These are phyloP conservation scores for Gambusia affinis DNA, from an alignment of 2,113 vertebrate species.

Conservation along the genomic window DNA sequence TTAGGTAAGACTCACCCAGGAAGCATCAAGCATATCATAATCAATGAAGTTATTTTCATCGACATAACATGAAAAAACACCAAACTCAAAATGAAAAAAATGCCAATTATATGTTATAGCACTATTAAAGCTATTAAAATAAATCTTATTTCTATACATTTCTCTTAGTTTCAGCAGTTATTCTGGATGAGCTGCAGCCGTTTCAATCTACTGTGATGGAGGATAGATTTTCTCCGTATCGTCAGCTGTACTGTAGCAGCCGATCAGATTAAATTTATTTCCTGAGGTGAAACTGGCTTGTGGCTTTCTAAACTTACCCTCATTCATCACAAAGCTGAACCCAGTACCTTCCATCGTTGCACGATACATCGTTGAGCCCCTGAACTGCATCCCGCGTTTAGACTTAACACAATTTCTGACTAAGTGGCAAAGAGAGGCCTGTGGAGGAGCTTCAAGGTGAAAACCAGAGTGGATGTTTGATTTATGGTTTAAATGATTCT, in stretches of 20 bases:
- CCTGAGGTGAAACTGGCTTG: conserved; percentile 17
- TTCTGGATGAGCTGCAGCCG: not conserved
- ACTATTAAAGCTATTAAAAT: too few relatives aligned
- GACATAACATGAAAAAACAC: too few relatives aligned
- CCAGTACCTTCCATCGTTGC: conserved; percentile 13
- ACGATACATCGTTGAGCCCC: conserved; percentile 15
- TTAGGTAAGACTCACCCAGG: too few relatives aligned
- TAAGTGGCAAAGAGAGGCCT: conserved; percentile 53
- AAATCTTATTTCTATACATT: not conserved
- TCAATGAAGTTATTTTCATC: not conserved
- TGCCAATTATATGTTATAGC: not conserved
- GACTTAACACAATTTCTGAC: conserved; percentile 41
- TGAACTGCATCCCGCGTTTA: conserved; percentile 29
- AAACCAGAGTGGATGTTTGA: conserved; percentile 54
- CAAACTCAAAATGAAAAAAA: not conserved
- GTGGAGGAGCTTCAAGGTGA: conserved; percentile 65
- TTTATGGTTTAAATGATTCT: conserved; percentile 70
- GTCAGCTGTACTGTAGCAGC: conserved; percentile 5
- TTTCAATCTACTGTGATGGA: not conserved
- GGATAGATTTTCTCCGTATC: not conserved
- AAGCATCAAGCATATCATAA: not conserved
- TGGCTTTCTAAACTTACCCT: conserved; percentile 11
- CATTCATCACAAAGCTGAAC: conserved; percentile 19
- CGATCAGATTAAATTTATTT: conserved; percentile 24
- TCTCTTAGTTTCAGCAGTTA: not conserved